phyloP scores from a whole-genome alignment of 2,113 vertebrate genomes.

The Nansenia antarctica region DNA sequence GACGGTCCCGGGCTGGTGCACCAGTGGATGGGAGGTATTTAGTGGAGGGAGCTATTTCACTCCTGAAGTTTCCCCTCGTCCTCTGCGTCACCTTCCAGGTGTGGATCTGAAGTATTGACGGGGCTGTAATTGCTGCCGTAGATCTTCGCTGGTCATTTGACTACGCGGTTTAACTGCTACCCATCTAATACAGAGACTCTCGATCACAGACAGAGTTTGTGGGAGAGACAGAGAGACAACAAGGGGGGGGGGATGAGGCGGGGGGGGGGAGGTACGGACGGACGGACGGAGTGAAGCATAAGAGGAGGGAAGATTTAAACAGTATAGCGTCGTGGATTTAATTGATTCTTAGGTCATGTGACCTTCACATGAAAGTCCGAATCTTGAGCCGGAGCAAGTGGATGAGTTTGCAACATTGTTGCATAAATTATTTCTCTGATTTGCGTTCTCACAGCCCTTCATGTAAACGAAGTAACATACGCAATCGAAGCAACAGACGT shows the following conservation, averaged over 20 bases:
- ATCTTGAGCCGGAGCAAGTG: too few relatives aligned
- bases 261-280: too few relatives aligned
- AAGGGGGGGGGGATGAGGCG: background rate
- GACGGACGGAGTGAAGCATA: too few relatives aligned
- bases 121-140: background rate
- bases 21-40: background rate
- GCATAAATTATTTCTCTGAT: too few relatives aligned
- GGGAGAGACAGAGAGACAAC: background rate
- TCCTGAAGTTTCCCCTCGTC: background rate
- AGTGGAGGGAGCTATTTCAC: background rate
- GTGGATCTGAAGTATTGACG: conserved; percentile 4
- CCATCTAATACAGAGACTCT: conserved; percentile 8
- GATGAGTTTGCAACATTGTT: too few relatives aligned
- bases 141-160: background rate
- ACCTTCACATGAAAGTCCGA: too few relatives aligned
- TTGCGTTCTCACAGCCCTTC: too few relatives aligned
- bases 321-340: too few relatives aligned
- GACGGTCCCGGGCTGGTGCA: background rate
- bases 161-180: background rate
- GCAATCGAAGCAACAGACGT: too few relatives aligned
- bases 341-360: too few relatives aligned
- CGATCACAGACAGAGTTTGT: background rate
- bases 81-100: background rate
- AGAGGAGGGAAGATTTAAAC: too few relatives aligned
- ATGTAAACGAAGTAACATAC: too few relatives aligned